Evolutionary conservation across 1,140 invertebrate species (phyloP).

Genomic region (Ptiloglossa arizonensis): DNA sequence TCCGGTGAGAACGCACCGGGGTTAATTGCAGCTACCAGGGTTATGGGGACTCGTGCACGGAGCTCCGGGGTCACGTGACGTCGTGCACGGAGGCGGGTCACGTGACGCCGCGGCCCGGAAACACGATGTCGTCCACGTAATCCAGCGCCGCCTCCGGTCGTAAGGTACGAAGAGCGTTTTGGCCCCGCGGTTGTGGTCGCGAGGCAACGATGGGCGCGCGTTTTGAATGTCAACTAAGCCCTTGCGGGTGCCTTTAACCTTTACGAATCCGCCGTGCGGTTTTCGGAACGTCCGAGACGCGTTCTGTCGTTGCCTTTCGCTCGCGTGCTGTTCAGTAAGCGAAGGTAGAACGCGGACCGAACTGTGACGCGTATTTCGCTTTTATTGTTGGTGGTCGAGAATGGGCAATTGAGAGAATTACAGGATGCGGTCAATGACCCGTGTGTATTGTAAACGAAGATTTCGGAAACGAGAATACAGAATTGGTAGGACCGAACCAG

Average conservation of each 20-base stretch:
- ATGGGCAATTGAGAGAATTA: too few species aligned
- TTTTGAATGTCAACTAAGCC: conserved; percentile 32
- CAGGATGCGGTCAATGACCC: too few species aligned
- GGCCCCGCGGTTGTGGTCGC: conserved; percentile 31
- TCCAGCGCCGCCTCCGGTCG: conserved; percentile 29
- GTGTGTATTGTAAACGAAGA: too few species aligned
- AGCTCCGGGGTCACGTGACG: conserved; percentile 31
- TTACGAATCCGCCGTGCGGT: not conserved
- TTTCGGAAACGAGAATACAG: too few species aligned
- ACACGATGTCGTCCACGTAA: conserved; percentile 54
- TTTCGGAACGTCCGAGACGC: not conserved
- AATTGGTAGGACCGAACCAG: too few species aligned
- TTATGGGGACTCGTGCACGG: conserved; percentile 22
- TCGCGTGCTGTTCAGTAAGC: not conserved
- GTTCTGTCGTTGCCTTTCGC: not conserved
- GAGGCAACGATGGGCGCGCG: conserved; percentile 2
- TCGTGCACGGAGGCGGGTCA: conserved; percentile 6
- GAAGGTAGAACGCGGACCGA: too few species aligned
- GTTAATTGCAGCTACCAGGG: conserved; percentile 56
- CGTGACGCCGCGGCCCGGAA: conserved; percentile 44
- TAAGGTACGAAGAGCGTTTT: conserved; percentile 42
- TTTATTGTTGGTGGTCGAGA: too few species aligned
- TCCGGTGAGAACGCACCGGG: conserved; percentile 26
- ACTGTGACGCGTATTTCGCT: not conserved
- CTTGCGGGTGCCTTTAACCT: not conserved